Evolutionary conservation across 2,113 vertebrate species (phyloP).

Genomic region (Cyphomyrus plagiostoma): DNA sequence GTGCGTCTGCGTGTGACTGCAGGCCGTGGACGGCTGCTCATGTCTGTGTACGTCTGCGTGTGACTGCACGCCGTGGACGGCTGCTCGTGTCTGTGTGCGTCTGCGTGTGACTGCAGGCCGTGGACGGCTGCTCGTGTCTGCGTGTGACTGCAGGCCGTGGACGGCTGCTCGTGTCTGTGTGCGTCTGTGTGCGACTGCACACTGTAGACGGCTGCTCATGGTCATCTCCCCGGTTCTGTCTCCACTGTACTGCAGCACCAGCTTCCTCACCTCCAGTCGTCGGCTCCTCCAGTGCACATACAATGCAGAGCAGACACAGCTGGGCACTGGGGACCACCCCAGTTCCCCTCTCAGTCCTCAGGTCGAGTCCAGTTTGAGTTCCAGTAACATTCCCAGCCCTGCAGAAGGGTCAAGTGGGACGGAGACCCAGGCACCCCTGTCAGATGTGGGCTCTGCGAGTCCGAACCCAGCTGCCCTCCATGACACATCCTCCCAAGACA

Average conservation of each 20-base stretch:
- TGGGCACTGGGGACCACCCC: slow-evolving; percentile 45
- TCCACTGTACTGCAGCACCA: slow-evolving; percentile 48
- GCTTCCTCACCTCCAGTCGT: slow-evolving; percentile 57
- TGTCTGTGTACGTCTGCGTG: too few species aligned
- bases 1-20: not conserved
- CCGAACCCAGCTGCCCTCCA: slow-evolving; percentile 53
- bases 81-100: not conserved
- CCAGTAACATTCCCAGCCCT: slow-evolving; percentile 59
- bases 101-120: not conserved
- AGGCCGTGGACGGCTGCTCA: not conserved
- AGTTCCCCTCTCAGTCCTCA: slow-evolving; percentile 50
- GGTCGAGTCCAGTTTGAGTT: slow-evolving; percentile 51
- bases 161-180: not conserved
- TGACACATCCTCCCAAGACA: slow-evolving; percentile 64
- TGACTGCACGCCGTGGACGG: not conserved
- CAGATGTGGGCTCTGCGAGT: slow-evolving; percentile 35
- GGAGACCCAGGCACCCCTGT: slow-evolving; percentile 38
- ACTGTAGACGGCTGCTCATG: not conserved
- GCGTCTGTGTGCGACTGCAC: not conserved
- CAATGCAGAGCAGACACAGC: slow-evolving; percentile 45
- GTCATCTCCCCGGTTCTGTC: not conserved
- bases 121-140: not conserved
- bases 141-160: not conserved
- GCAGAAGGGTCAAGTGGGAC: slow-evolving; percentile 37
- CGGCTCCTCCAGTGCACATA: slow-evolving; percentile 48